Conservation (phyloP, 2,113 vertebrate genomes). For the Origma solitaria region DNA sequence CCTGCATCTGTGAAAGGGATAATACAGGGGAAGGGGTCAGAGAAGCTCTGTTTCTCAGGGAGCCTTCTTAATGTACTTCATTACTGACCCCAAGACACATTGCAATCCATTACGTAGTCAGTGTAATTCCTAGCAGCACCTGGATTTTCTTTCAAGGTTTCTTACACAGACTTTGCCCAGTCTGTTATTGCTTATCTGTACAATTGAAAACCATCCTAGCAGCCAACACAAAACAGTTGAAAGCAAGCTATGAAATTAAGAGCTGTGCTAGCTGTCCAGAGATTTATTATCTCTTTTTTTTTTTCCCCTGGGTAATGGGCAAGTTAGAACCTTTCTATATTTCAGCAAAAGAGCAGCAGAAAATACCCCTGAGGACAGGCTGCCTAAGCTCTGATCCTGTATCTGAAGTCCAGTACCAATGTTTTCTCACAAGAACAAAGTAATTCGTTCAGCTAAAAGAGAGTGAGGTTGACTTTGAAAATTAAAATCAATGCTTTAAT, state of each 20-base stretch:
- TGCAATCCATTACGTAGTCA: background rate
- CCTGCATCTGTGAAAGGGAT: background rate
- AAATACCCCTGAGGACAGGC: background rate
- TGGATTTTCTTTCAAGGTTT: conserved; percentile 26
- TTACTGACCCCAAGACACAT: background rate
- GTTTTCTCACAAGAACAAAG: conserved; percentile 30
- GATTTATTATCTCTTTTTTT: background rate
- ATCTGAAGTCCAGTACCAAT: conserved; percentile 28
- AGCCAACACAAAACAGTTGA: conserved; percentile 1
- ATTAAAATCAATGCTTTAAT: conserved; percentile 62
- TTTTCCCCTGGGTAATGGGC: background rate
- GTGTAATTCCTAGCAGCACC: background rate
- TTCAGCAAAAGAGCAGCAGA: background rate
- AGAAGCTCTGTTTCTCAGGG: background rate
- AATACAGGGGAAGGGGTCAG: background rate
- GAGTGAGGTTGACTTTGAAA: conserved; percentile 49
- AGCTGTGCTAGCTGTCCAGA: background rate
- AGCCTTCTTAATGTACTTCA: background rate
- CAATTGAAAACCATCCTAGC: background rate
- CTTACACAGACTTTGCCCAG: background rate
- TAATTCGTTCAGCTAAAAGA: conserved; percentile 45
- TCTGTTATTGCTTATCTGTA: background rate
- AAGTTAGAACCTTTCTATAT: background rate
- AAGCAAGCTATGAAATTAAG: conserved; percentile 25
- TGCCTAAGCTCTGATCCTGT: background rate